Evolutionary conservation across 2,797 vertebrate species (phyloP).

Genomic region (Bovichtus variegatus): DNA sequence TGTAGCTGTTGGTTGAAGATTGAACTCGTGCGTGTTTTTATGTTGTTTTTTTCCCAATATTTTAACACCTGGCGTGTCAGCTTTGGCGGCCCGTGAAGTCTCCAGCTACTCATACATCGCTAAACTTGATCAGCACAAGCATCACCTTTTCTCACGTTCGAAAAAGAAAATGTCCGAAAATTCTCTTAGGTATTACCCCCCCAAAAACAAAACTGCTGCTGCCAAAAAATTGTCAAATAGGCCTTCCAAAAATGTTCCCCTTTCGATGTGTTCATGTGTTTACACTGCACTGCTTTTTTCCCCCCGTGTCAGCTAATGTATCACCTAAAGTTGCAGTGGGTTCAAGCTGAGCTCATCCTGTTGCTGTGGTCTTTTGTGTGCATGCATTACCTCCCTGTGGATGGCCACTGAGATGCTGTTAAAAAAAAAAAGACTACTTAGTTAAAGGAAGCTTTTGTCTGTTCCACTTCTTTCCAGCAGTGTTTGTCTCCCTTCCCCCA

Average conservation of each 20-base stretch:
- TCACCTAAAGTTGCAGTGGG: constrained; percentile 43
- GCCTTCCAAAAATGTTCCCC: constrained; percentile 35
- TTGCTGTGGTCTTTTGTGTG: constrained; percentile 57
- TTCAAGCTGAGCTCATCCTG: constrained; percentile 66
- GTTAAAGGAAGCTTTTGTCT: constrained; percentile 49
- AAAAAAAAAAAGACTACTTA: constrained; percentile 5
- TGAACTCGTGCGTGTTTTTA: neutral
- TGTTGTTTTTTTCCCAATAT: neutral
- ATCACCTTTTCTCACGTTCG: constrained; percentile 13
- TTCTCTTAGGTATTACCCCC: constrained; percentile 12
- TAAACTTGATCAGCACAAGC: constrained; percentile 16
- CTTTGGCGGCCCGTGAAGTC: neutral
- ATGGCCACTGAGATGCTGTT: constrained; percentile 60
- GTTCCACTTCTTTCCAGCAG: constrained; percentile 22
- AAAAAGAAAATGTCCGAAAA: constrained; percentile 24
- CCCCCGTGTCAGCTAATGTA: constrained; percentile 47
- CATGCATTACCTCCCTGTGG: constrained; percentile 60
- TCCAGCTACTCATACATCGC: constrained; percentile 1
- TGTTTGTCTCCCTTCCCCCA: constrained; percentile 58
- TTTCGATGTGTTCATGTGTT: constrained; percentile 34
- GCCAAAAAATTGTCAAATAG: constrained; percentile 49
- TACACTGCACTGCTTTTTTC: constrained; percentile 15
- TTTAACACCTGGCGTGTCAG: neutral
- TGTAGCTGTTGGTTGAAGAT: constrained; percentile 23
- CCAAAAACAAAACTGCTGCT: neutral